phyloP scores from a whole-genome alignment of 2,888 invertebrate genomes.

The Podabrus alpinus region DNA sequence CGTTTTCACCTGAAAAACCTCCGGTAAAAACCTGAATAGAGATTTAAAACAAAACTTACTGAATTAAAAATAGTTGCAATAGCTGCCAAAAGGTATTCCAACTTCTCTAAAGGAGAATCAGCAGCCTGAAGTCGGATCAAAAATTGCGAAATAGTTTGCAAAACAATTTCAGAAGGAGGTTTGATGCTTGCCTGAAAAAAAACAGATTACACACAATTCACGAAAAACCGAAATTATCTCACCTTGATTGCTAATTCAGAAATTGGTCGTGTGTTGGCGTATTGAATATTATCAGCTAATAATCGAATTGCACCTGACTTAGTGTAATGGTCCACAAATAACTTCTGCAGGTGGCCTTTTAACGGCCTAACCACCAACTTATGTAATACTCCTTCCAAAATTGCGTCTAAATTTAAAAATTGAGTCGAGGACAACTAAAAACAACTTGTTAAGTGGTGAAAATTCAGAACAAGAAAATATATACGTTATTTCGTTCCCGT shows the following conservation, averaged over 20 bases:
- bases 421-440: constrained; percentile 81
- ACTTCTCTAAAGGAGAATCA: constrained; percentile 90
- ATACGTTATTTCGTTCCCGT: constrained; percentile 77
- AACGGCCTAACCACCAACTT: constrained; percentile 86
- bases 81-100: constrained; percentile 87
- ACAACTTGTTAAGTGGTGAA: neutral
- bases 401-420: constrained; percentile 93
- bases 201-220: neutral
- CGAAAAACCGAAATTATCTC: constrained; percentile 26
- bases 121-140: constrained; percentile 86
- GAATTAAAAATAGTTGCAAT: constrained; percentile 87
- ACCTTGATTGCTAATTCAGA: constrained; percentile 73
- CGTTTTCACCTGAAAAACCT: constrained; percentile 64
- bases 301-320: constrained; percentile 72
- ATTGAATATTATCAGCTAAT: constrained; percentile 72
- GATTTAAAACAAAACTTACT: constrained; percentile 54
- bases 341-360: constrained; percentile 79
- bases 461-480: neutral
- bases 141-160: constrained; percentile 78
- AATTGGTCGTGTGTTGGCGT: constrained; percentile 69
- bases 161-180: constrained; percentile 74
- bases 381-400: constrained; percentile 93
- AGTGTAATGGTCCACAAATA: constrained; percentile 89
- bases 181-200: constrained; percentile 66
- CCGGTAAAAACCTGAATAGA: too few relatives aligned